Base-by-base conservation (phyloP, 2,888 invertebrate genomes). In the Cotesia congregata region DNA sequence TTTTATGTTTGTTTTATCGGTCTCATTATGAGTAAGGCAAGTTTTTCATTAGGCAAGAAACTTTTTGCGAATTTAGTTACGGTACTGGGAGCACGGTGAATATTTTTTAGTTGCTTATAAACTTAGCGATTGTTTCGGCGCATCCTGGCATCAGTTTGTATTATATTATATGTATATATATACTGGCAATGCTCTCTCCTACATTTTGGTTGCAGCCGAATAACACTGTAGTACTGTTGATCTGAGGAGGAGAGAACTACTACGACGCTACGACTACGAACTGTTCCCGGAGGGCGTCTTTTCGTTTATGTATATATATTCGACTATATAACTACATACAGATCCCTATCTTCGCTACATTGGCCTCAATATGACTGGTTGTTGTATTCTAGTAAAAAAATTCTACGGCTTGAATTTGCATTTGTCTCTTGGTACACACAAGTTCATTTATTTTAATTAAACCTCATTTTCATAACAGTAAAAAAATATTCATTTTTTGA, bases 81-180 rank as follows among this genome's bases (percentile, higher is more conserved):
- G 79, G 81, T 61, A 77, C 82, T 77, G 77, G 79, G 81, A 78
- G 67, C 78, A 77, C 75, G 79, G 74, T 78, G 79, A 79, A 79
- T 65, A 67, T 73, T 74, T 74, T 61, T 68, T 50, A 7, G n/a
- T 65, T 20, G 76, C 75, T 74, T 76, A 73, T 67, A 74, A 76
- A 39, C 78, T 77, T 70, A 12, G 62, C 78, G 74, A 87, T 87
- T 87, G 86, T 87, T 85, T 85, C 85, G 83, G 83, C 80, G 85
- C 84, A 86, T 87, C 86, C 86, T 86, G 86, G 82, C 84, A 78
- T 77, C 79, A 77, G 78, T 80, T 50, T 50, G 50, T 50, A 50
- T 50, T 50, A 12, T 50, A 50, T 50, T 50, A 50, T 50, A 50
- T 50, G 50, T 50, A 12, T 50, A 50, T 50, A 50, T 50, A 50